These are phyloP conservation scores for Papilio demoleus DNA, from an alignment of 2,888 invertebrate species.

Conservation along the genomic window DNA sequence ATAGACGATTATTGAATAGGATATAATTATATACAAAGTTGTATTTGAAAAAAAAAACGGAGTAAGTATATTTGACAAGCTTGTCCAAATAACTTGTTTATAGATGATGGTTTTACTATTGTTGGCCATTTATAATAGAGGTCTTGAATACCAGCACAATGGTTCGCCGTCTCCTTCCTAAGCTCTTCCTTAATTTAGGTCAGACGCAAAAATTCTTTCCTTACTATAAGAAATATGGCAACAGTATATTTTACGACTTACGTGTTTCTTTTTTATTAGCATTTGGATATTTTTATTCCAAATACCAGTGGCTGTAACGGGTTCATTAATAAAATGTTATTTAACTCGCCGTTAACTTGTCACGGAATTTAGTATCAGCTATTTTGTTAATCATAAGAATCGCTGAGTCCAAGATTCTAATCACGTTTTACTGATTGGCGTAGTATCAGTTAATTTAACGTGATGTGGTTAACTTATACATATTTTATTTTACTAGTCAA, in stretches of 20 bases:
- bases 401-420: slow-evolving; percentile 8
- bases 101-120: background rate
- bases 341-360: background rate
- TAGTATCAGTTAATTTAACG: slow-evolving; percentile 9
- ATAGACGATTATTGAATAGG: too few relatives aligned
- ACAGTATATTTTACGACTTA: slow-evolving; percentile 15
- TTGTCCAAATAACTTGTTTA: too few relatives aligned
- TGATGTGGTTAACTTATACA: background rate
- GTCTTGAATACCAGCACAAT: background rate
- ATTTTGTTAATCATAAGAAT: slow-evolving; percentile 1
- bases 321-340: slow-evolving; percentile 6
- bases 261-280: slow-evolving; percentile 12
- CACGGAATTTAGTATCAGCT: slow-evolving; percentile 8
- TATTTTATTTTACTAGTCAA: too few relatives aligned
- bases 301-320: slow-evolving; percentile 1
- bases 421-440: slow-evolving; percentile 11
- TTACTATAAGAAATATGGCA: slow-evolving; percentile 19
- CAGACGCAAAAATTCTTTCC: slow-evolving; percentile 9
- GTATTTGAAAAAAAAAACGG: too few relatives aligned
- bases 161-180: background rate
- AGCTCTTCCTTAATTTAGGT: slow-evolving; percentile 18
- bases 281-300: slow-evolving; percentile 14
- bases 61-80: too few relatives aligned
- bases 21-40: too few relatives aligned
- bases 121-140: background rate